These are phyloP conservation scores for Nowickia ferox DNA, from an alignment of 2,888 invertebrate species.

Conservation along the genomic window DNA sequence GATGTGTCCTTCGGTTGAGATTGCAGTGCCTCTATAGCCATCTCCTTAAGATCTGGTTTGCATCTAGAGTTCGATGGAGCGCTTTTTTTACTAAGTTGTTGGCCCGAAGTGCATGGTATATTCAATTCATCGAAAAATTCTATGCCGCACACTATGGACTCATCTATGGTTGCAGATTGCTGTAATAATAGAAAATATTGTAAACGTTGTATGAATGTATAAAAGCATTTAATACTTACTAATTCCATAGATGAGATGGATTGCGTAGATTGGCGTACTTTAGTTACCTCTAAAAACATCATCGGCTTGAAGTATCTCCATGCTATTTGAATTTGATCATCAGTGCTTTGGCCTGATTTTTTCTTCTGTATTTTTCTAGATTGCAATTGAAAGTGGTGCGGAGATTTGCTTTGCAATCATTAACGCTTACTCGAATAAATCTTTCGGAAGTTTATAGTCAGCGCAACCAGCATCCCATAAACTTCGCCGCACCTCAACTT, in stretches of 20 bases:
- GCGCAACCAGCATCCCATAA: slow-evolving; percentile 63
- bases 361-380: slow-evolving; percentile 48
- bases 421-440: not conserved
- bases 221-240: slow-evolving; percentile 11
- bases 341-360: slow-evolving; percentile 39
- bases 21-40: slow-evolving; percentile 22
- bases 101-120: not conserved
- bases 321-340: slow-evolving; percentile 42
- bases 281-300: slow-evolving; percentile 14
- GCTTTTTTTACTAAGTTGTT: slow-evolving; percentile 13
- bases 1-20: too few species aligned
- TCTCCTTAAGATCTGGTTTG: slow-evolving; percentile 8
- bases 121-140: slow-evolving; percentile 1
- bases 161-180: slow-evolving; percentile 33
- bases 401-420: slow-evolving; percentile 60
- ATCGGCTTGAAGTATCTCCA: slow-evolving; percentile 63
- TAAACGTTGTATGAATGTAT: not conserved
- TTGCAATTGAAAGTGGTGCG: slow-evolving; percentile 58
- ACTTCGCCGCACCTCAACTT: slow-evolving; percentile 40
- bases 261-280: slow-evolving; percentile 18
- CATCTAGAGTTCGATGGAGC: too few species aligned
- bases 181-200: slow-evolving; percentile 3
- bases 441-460: slow-evolving; percentile 62
- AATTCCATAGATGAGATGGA: slow-evolving; percentile 17
- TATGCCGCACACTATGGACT: not conserved